Percentiles rank a stretch among this genome's conserved stretches.
Evolutionary conservation across 2,113 vertebrate genomes (phyloP).

Genomic region (Calonectris borealis): DNA sequence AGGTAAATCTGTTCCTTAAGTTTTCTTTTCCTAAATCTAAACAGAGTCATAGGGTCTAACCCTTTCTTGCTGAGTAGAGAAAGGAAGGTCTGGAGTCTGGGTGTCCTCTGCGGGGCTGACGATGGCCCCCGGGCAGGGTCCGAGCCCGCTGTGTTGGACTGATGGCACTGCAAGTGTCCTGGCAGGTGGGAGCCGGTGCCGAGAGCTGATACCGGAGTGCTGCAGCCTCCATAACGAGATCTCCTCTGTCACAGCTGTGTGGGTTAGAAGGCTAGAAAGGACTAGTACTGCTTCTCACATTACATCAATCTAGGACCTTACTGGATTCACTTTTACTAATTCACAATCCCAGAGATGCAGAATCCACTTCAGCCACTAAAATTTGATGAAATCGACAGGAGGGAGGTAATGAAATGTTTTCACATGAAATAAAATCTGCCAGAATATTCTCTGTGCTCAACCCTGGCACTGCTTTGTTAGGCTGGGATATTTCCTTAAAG

Average conservation of each 20-base stretch:
- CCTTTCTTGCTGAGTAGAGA: neutral
- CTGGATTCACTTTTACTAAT: neutral
- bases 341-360: neutral
- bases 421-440: neutral
- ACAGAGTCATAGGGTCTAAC: no score
- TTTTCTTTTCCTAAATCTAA: neutral
- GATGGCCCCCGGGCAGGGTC: neutral
- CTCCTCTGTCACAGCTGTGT: neutral
- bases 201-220: neutral
- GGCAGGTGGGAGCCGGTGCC: neutral
- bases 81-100: neutral
- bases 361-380: neutral
- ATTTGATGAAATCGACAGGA: neutral
- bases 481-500: neutral
- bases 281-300: neutral
- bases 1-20: neutral
- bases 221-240: neutral
- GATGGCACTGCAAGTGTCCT: neutral
- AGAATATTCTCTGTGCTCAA: neutral
- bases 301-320: neutral
- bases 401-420: neutral
- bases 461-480: neutral
- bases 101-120: neutral
- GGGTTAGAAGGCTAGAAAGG: neutral
- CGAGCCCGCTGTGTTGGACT: rapidly evolving